phyloP scores from a whole-genome alignment of 2,797 vertebrate species.

The Ambastaia sidthimunki region DNA sequence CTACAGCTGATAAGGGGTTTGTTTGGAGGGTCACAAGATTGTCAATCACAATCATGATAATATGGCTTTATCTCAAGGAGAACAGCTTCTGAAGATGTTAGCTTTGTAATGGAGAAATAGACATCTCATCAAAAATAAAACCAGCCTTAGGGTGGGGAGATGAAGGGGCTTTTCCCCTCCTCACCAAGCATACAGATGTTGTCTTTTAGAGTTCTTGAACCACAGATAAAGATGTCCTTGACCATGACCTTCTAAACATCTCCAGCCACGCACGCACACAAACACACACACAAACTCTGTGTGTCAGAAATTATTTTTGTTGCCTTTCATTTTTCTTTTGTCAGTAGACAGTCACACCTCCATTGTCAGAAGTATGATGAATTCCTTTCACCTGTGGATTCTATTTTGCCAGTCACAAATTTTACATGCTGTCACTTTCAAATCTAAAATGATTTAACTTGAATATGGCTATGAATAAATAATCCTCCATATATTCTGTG shows the following conservation, averaged over 20 bases:
- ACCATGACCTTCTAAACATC: slow-evolving; percentile 10
- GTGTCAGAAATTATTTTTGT: neutral
- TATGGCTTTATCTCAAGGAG: slow-evolving; percentile 29
- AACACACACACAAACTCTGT: neutral
- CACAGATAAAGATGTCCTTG: slow-evolving; percentile 4
- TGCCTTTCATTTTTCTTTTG: neutral
- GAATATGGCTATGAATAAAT: slow-evolving; percentile 28
- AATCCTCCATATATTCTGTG: neutral
- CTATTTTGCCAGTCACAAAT: neutral
- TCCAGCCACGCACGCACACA: neutral
- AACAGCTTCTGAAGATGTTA: slow-evolving; percentile 13
- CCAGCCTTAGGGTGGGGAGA: neutral
- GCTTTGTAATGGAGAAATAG: slow-evolving; percentile 28
- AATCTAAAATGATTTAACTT: neutral
- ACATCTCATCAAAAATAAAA: slow-evolving; percentile 41
- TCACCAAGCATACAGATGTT: neutral
- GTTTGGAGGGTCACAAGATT: slow-evolving; percentile 6
- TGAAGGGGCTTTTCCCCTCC: too few species aligned
- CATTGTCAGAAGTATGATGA: neutral
- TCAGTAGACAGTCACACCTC: neutral
- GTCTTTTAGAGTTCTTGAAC: slow-evolving; percentile 32
- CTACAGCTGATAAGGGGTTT: slow-evolving; percentile 30
- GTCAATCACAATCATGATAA: slow-evolving; percentile 25
- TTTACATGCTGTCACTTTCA: neutral
- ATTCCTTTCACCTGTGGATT: neutral